Percentiles rank a stretch among this genome's conserved stretches.
Evolutionary conservation across 2,888 invertebrate species (phyloP).

Genomic region (Phortica okadai): DNA sequence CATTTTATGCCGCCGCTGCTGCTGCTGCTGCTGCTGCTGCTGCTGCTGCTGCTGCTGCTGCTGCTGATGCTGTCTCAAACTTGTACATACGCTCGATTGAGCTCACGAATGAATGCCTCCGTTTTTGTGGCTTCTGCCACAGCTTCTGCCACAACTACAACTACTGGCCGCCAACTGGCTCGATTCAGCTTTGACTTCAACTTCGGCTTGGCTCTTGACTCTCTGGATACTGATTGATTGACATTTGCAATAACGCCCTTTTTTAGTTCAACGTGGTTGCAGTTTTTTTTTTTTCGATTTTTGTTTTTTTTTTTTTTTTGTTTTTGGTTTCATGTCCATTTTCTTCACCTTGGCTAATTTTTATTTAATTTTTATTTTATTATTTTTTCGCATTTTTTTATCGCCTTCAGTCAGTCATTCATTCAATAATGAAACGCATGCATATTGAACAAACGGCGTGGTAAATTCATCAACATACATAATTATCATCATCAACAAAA

Average conservation of each 20-base stretch:
- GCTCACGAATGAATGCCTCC: constrained; percentile 13
- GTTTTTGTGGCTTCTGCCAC: constrained; percentile 18
- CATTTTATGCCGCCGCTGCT: constrained; percentile 57
- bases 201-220: constrained; percentile 22
- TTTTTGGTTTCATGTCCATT: background rate
- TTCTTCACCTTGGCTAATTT: background rate
- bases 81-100: background rate
- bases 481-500: too few relatives aligned
- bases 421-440: background rate
- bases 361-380: constrained; percentile 4
- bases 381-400: background rate
- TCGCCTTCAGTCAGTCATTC: constrained; percentile 2
- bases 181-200: constrained; percentile 2
- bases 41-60: constrained; percentile 45
- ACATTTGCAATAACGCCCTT: constrained; percentile 69
- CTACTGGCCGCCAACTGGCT: constrained; percentile 10
- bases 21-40: constrained; percentile 9
- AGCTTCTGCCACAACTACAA: constrained; percentile 22
- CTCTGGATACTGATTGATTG: constrained; percentile 65
- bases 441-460: too few relatives aligned
- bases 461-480: too few relatives aligned
- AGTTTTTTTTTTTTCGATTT: constrained; percentile 29
- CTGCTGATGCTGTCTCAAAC: background rate
- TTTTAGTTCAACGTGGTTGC: constrained; percentile 33
- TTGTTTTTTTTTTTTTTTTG: too few relatives aligned